Base-by-base conservation (phyloP, 2,888 invertebrate species). In the Eupelmus urozonus region DNA sequence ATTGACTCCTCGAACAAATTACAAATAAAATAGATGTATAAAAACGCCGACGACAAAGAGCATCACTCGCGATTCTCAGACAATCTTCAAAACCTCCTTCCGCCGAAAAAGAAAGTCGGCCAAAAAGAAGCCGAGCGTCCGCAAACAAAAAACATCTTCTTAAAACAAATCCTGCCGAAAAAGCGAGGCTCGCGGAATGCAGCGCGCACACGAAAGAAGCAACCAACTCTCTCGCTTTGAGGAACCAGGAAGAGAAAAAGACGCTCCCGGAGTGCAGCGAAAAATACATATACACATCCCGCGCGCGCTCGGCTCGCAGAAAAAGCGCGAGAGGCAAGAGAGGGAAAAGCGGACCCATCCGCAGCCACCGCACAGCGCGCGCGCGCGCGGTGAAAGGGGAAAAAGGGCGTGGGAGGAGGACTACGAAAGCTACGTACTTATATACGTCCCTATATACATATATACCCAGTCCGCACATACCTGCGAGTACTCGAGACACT, bases 341-440 rank as follows among this genome's bases (percentile, higher is more conserved):
- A 27, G 49, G 18, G 65, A 20, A 25, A 40, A 9, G 2, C 65
- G 49, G 18, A 25, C 20, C 51, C 23, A 55, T 23, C 45, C 2
- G 45, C 45, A 13, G 45, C 34, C 25, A 11, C 55, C 45, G 9
- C 20, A 4, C 27, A 23, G 16, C 49, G 42, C 27, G n/a, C 45
- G 18, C 27, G 25, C 2, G 5, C 20, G 5, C 18, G 67, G 45
- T 27, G 20, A 53, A 63, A 53, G 71, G 18, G 49, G 34, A 34
- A 27, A 34, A 63, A 45, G 49, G 34, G 66, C 34, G 66, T 74
- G 66, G 59, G 59, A 66, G 74, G 57, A 66, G 29, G 57, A 25
- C 20, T n/a, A 20, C 42, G 34, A 57, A 49, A 66, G 42, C 34
- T 13, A 63, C 4, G 62, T 34, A 5, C n/a, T 5, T 9, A 34